A percentile compares a stretch with the other conserved stretches of the same genome.
These are phyloP conservation scores for Cyclura pinguis DNA, from an alignment of 2,797 vertebrate genomes.

Conservation along the genomic window DNA sequence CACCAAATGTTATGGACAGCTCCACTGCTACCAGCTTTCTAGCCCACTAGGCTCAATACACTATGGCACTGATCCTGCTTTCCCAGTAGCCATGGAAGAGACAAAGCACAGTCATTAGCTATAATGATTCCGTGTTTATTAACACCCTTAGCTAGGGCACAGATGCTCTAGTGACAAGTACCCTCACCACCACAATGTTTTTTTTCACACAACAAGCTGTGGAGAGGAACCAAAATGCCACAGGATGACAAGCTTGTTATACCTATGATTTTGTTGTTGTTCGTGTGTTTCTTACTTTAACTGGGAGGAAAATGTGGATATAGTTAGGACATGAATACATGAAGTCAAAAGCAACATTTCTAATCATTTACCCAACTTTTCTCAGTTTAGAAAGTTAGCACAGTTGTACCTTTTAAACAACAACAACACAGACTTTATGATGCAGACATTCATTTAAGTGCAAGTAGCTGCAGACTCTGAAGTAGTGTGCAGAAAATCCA, in stretches of 20 bases:
- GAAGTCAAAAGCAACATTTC: not conserved
- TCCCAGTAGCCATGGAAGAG: slow-evolving; percentile 37
- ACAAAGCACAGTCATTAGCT: not conserved
- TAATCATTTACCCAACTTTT: not conserved
- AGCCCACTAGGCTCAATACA: slow-evolving; percentile 11
- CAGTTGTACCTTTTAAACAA: not conserved
- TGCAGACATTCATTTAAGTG: not conserved
- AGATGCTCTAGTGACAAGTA: slow-evolving; percentile 20
- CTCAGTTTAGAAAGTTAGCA: not conserved
- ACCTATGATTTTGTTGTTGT: not conserved
- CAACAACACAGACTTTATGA: not conserved
- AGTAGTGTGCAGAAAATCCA: not conserved
- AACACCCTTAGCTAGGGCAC: slow-evolving; percentile 14
- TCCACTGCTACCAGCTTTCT: slow-evolving; percentile 8
- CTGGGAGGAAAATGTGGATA: not conserved
- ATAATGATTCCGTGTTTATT: slow-evolving; percentile 32
- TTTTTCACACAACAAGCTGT: not conserved
- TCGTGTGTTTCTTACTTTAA: not conserved
- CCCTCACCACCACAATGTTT: slow-evolving; percentile 1
- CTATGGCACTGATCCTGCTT: slow-evolving; percentile 24
- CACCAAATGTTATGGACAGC: slow-evolving; percentile 48
- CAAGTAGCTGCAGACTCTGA: not conserved
- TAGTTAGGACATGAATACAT: not conserved
- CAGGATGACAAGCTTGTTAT: slow-evolving; percentile 12
- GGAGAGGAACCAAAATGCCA: slow-evolving; percentile 21